Conservation (phyloP, 2,888 invertebrate species). For the Corythucha ciliata region DNA sequence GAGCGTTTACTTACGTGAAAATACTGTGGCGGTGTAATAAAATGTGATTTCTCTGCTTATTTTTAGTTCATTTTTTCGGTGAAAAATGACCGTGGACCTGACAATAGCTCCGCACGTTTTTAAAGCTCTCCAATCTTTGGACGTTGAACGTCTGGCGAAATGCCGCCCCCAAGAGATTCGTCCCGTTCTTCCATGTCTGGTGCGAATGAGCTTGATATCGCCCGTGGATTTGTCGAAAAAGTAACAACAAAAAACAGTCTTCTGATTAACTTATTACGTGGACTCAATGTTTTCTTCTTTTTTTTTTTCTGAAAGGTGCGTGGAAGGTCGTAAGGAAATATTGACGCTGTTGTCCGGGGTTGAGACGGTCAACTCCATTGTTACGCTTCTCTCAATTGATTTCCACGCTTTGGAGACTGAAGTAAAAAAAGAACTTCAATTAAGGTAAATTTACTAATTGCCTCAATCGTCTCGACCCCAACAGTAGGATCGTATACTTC, state of each 20-base stretch:
- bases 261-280: too few species aligned
- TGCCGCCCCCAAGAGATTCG: slow-evolving; percentile 54
- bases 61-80: not conserved
- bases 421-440: slow-evolving; percentile 81
- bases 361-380: slow-evolving; percentile 88
- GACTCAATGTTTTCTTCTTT: too few species aligned
- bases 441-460: slow-evolving; percentile 60
- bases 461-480: too few species aligned
- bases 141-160: slow-evolving; percentile 39
- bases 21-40: too few species aligned
- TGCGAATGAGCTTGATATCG: slow-evolving; percentile 83
- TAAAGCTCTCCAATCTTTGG: slow-evolving; percentile 71
- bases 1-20: too few species aligned
- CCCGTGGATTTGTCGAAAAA: slow-evolving; percentile 76
- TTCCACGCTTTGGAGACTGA: slow-evolving; percentile 87
- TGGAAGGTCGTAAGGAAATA: slow-evolving; percentile 75
- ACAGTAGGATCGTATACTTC: too few species aligned
- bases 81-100: slow-evolving; percentile 19
- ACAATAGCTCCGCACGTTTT: slow-evolving; percentile 60
- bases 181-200: slow-evolving; percentile 83
- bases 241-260: too few species aligned
- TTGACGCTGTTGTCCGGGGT: slow-evolving; percentile 83
- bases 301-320: too few species aligned
- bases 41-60: too few species aligned
- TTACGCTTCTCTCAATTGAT: slow-evolving; percentile 85